These are phyloP conservation scores for Echiichthys vipera DNA, from an alignment of 2,797 vertebrate genomes.

Conservation along the genomic window DNA sequence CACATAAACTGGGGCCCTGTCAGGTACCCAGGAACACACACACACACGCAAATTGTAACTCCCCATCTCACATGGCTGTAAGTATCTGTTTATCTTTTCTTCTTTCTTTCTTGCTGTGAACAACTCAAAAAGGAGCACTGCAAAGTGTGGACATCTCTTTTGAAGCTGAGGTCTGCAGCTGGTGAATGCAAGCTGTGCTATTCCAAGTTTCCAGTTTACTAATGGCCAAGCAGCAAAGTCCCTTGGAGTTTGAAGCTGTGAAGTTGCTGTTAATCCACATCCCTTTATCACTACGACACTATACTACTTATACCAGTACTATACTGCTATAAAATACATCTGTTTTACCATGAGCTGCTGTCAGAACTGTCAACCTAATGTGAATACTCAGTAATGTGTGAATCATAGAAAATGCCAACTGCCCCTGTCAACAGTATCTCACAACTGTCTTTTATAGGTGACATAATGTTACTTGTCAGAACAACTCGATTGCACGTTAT, in stretches of 20 bases:
- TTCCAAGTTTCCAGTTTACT: not conserved
- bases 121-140: not conserved
- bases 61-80: not conserved
- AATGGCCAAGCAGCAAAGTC: not conserved
- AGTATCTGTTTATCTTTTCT: not conserved
- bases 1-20: conserved; percentile 54
- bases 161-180: conserved; percentile 13
- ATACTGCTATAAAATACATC: not conserved
- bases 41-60: conserved; percentile 12
- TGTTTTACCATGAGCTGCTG: not conserved
- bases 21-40: conserved; percentile 21
- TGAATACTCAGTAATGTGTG: not conserved
- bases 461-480: not conserved
- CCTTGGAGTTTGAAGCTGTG: not conserved
- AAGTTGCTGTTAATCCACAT: not conserved
- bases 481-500: conserved; percentile 1
- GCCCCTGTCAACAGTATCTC: not conserved
- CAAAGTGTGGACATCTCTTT: conserved; percentile 2
- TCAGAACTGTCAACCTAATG: not conserved
- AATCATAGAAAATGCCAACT: not conserved
- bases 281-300: not conserved
- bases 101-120: not conserved
- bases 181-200: conserved; percentile 6
- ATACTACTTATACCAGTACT: too few species aligned
- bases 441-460: not conserved